phyloP scores from a whole-genome alignment of 2,888 invertebrate genomes.

The Augiades crinisus region DNA sequence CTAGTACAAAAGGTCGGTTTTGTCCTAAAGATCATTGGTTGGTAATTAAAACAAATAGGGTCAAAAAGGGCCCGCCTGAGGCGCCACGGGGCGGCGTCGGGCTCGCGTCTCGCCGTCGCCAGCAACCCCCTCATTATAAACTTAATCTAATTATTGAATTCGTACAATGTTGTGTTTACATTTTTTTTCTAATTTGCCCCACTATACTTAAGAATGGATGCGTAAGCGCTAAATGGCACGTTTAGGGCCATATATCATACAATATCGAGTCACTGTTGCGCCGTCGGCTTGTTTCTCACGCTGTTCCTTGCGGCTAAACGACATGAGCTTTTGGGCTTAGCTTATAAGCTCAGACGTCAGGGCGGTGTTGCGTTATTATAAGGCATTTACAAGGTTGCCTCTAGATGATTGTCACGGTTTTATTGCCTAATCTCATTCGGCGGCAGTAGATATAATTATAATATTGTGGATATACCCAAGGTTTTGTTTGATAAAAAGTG shows the following conservation, averaged over 20 bases:
- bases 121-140: conserved; percentile 74
- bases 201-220: conserved; percentile 77
- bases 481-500: neutral
- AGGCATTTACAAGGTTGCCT: conserved; percentile 62
- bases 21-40: conserved; percentile 72
- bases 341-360: conserved; percentile 43
- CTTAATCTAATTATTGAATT: conserved; percentile 82
- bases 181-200: conserved; percentile 77
- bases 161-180: conserved; percentile 81
- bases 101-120: conserved; percentile 72
- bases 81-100: conserved; percentile 71
- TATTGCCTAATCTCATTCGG: conserved; percentile 16
- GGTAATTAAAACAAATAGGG: conserved; percentile 82
- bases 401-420: conserved; percentile 67
- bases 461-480: conserved; percentile 3
- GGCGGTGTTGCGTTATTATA: conserved; percentile 61
- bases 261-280: conserved; percentile 66
- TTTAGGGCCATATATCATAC: conserved; percentile 77
- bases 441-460: conserved; percentile 18
- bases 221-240: conserved; percentile 81
- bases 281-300: conserved; percentile 70
- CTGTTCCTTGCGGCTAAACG: conserved; percentile 34
- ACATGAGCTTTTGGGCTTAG: conserved; percentile 40
- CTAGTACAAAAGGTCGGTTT: conserved; percentile 65
- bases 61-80: conserved; percentile 72